A percentile compares a stretch with the other conserved stretches of the same genome.
phyloP scores from a whole-genome alignment of 2,888 invertebrate genomes.

The Exocentrus adspersus region DNA sequence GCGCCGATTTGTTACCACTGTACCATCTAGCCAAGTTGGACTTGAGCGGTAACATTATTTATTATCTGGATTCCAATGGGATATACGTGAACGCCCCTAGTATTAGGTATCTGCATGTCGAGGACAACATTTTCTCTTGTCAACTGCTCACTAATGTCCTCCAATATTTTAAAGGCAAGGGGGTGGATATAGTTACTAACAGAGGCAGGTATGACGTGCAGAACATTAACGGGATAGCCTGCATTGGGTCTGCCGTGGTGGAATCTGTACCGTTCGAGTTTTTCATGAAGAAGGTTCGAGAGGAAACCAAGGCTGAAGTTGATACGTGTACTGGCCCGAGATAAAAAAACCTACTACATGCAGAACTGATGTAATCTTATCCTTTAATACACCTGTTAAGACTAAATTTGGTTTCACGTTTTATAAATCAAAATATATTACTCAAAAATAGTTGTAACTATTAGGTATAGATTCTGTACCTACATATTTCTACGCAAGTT shows the following conservation, averaged over 20 bases:
- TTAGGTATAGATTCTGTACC: no score
- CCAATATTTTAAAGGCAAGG: slow-evolving; percentile 51
- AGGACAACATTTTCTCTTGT: slow-evolving; percentile 58
- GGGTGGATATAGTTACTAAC: slow-evolving; percentile 48
- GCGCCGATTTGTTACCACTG: slow-evolving; percentile 51
- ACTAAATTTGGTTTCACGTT: no score
- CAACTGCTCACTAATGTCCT: slow-evolving; percentile 50
- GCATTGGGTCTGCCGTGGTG: slow-evolving; percentile 48
- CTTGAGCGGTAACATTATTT: slow-evolving; percentile 55
- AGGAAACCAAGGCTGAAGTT: slow-evolving; percentile 37
- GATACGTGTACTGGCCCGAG: no score
- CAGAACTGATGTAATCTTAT: no score
- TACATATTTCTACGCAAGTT: no score
- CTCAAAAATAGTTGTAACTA: no score
- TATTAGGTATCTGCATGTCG: slow-evolving; percentile 52
- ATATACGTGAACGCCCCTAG: slow-evolving; percentile 52
- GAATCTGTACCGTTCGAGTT: slow-evolving; percentile 46
- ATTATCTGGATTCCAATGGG: slow-evolving; percentile 53
- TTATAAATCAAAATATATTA: no score
- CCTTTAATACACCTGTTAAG: no score
- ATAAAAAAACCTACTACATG: no score
- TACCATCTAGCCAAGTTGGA: slow-evolving; percentile 53
- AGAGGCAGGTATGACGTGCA: slow-evolving; percentile 52
- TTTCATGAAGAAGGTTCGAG: slow-evolving; percentile 47
- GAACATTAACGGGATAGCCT: slow-evolving; percentile 59